Conservation (phyloP, 2,888 invertebrate genomes). For the Cantharis rufa region DNA sequence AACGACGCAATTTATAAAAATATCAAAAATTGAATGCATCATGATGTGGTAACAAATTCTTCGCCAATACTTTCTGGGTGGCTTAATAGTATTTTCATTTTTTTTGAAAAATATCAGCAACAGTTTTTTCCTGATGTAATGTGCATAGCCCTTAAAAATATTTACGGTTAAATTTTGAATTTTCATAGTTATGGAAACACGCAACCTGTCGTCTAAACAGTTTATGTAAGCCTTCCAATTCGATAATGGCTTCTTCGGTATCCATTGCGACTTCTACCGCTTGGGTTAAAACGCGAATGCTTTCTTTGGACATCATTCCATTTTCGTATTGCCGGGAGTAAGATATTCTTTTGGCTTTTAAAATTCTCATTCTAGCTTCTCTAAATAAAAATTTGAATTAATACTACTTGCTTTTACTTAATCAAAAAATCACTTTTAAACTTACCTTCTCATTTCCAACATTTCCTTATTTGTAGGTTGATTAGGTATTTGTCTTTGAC, state of each 20-base stretch:
- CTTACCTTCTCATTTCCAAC: constrained; percentile 43
- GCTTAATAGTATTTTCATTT: constrained; percentile 23
- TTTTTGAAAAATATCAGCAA: constrained; percentile 37
- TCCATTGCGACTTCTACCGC: constrained; percentile 61
- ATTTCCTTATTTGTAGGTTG: constrained; percentile 64
- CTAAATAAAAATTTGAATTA: constrained; percentile 35
- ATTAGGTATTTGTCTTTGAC: constrained; percentile 61
- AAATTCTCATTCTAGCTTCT: constrained; percentile 63
- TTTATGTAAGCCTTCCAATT: constrained; percentile 54
- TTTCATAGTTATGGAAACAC: background rate
- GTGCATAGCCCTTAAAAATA: constrained; percentile 50
- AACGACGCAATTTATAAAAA: constrained; percentile 31
- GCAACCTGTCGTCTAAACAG: constrained; percentile 10
- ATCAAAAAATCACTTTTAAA: background rate
- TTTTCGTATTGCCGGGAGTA: constrained; percentile 68
- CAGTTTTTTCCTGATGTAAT: constrained; percentile 57
- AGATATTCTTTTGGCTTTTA: constrained; percentile 67
- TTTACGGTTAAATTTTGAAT: background rate
- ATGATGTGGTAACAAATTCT: constrained; percentile 53
- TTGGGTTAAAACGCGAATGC: constrained; percentile 61
- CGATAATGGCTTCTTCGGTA: constrained; percentile 55
- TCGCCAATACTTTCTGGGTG: constrained; percentile 52
- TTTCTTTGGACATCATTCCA: constrained; percentile 65
- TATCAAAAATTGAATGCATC: constrained; percentile 41
- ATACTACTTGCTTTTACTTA: background rate